phyloP scores from a whole-genome alignment of 2,888 invertebrate species.

The Drosophila prolongata region DNA sequence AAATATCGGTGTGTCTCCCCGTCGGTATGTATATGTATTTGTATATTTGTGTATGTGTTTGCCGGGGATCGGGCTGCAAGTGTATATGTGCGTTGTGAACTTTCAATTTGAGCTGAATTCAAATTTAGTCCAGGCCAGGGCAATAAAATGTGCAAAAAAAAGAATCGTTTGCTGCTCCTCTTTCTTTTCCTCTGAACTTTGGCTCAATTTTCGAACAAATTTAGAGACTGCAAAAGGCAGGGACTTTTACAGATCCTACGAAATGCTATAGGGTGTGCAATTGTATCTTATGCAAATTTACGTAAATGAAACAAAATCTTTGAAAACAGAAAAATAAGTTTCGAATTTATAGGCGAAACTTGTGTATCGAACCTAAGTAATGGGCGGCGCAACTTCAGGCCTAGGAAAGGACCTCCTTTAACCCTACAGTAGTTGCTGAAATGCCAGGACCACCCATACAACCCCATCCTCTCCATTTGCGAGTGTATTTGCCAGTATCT shows the following conservation, averaged over 20 bases:
- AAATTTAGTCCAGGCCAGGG: conserved; percentile 66
- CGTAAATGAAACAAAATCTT: conserved; percentile 80
- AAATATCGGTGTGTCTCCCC: conserved; percentile 57
- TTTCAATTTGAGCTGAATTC: conserved; percentile 79
- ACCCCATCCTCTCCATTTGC: not conserved
- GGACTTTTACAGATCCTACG: conserved; percentile 2
- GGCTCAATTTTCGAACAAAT: conserved; percentile 78
- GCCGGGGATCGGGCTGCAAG: conserved; percentile 20
- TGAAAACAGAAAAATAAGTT: conserved; percentile 79
- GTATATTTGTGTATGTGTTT: conserved; percentile 26
- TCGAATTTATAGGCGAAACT: conserved; percentile 68
- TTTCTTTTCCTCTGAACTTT: conserved; percentile 59
- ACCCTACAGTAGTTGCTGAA: conserved; percentile 37
- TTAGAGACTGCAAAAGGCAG: conserved; percentile 58
- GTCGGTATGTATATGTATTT: conserved; percentile 1
- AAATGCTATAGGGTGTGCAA: conserved; percentile 29
- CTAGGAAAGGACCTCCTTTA: conserved; percentile 35
- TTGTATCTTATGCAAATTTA: conserved; percentile 79
- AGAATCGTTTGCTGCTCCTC: conserved; percentile 31
- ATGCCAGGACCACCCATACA: conserved; percentile 21
- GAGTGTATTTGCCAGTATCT: conserved; percentile 15
- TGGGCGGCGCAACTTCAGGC: conserved; percentile 45
- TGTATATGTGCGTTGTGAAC: conserved; percentile 61
- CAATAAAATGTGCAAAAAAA: conserved; percentile 63
- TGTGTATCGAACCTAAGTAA: conserved; percentile 76